Conservation (phyloP, 2,113 vertebrate genomes). For the Urocitellus parryii region DNA sequence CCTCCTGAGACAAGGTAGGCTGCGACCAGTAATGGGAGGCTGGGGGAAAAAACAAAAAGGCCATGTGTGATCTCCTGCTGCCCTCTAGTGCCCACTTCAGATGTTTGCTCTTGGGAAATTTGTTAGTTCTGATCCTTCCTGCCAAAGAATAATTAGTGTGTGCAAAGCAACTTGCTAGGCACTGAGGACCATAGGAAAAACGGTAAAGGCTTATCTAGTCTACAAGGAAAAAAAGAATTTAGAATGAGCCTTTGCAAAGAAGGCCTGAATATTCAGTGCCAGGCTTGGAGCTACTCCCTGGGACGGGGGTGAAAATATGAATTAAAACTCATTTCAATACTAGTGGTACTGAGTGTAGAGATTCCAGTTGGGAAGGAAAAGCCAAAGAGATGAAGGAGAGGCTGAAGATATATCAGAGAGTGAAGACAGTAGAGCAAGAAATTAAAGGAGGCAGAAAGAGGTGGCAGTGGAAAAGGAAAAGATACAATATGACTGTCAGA, state of each 20-base stretch:
- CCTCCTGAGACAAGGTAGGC: not conserved
- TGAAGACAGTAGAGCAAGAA: not conserved
- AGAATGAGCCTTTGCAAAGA: not conserved
- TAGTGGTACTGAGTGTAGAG: not conserved
- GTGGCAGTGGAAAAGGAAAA: not conserved
- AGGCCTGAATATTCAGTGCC: not conserved
- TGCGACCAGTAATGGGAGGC: not conserved
- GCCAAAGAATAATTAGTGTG: not conserved
- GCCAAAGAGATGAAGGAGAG: not conserved
- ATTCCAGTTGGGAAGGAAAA: not conserved
- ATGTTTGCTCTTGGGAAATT: constrained; percentile 70
- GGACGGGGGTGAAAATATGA: not conserved
- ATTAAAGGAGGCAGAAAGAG: not conserved
- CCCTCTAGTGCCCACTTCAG: constrained; percentile 85
- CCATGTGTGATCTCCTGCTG: constrained; percentile 83
- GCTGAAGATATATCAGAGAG: not conserved
- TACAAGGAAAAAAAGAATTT: not conserved
- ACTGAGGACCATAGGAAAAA: not conserved
- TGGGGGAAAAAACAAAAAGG: not conserved
- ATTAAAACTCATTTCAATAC: not conserved
- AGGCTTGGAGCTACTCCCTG: not conserved
- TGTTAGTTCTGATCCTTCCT: not conserved
- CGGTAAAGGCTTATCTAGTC: not conserved
- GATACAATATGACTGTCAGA: not conserved
- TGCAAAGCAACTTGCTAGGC: not conserved